These are phyloP conservation scores for Drosophila asahinai DNA, from an alignment of 1,140 invertebrate genomes.

Conservation along the genomic window DNA sequence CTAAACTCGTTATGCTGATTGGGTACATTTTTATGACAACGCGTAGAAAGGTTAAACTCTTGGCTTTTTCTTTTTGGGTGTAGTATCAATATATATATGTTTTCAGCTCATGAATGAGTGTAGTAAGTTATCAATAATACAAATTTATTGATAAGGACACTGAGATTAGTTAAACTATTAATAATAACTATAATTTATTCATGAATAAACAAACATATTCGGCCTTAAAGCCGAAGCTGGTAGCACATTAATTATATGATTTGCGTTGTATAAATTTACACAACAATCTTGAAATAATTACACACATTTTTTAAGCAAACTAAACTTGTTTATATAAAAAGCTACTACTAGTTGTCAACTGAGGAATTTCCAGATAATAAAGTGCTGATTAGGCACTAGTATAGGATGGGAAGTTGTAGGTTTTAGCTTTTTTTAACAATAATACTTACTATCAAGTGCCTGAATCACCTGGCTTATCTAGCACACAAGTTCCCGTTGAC, in stretches of 20 bases:
- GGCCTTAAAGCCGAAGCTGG: not conserved
- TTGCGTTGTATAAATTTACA: constrained; percentile 1
- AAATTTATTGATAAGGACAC: constrained; percentile 15
- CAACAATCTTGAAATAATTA: constrained; percentile 1
- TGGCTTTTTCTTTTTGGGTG: too few species aligned
- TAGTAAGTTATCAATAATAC: not conserved
- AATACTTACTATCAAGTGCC: not conserved
- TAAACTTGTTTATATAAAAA: constrained; percentile 2
- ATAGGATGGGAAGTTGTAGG: not conserved
- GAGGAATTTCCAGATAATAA: constrained; percentile 1
- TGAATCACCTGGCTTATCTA: constrained; percentile 3
- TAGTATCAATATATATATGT: too few species aligned
- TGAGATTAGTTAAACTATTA: not conserved
- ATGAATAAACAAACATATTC: not conserved
- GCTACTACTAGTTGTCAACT: not conserved
- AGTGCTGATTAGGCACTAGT: not conserved
- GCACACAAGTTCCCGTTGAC: not conserved
- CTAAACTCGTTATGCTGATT: too few species aligned
- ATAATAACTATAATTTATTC: constrained; percentile 3
- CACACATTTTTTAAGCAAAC: constrained; percentile 9
- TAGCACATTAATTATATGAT: constrained; percentile 10
- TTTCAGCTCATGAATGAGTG: not conserved
- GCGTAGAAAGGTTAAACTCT: too few species aligned
- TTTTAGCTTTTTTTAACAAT: not conserved
- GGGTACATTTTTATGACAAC: too few species aligned